Evolutionary conservation across 1,140 invertebrate genomes (phyloP).

Genomic region (Ips typographus): DNA sequence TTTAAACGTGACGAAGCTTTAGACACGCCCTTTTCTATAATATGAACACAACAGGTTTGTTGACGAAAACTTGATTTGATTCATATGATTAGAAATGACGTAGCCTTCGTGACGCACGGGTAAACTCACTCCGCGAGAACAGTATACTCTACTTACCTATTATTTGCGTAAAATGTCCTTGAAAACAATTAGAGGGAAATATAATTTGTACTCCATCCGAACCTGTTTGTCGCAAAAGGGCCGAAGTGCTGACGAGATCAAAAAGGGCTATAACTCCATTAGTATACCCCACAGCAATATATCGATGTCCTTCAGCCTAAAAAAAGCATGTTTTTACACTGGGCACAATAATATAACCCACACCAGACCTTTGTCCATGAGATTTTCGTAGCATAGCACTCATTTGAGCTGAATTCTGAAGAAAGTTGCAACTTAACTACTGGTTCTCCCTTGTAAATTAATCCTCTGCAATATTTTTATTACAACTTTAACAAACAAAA

Average conservation of each 20-base stretch:
- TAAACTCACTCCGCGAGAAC: neutral
- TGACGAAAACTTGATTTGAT: no score
- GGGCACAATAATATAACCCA: no score
- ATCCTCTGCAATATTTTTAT: constrained; percentile 36
- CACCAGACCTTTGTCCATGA: constrained; percentile 49
- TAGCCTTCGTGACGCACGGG: no score
- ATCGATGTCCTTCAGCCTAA: constrained; percentile 10
- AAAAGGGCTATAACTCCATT: constrained; percentile 46
- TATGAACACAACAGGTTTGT: no score
- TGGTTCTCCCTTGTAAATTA: constrained; percentile 47
- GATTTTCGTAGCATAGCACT: constrained; percentile 45
- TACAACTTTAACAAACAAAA: neutral
- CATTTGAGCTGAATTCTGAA: constrained; percentile 19
- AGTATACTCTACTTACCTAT: constrained; percentile 34
- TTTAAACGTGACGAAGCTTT: no score
- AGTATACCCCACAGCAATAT: constrained; percentile 45
- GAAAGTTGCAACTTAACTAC: constrained; percentile 43
- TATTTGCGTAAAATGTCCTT: constrained; percentile 39
- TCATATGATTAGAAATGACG: no score
- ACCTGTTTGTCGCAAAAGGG: constrained; percentile 26
- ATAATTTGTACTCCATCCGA: constrained; percentile 29
- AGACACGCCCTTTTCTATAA: no score
- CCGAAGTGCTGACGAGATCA: constrained; percentile 27
- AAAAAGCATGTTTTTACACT: constrained; percentile 3
- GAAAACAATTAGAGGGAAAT: constrained; percentile 36